phyloP scores from a whole-genome alignment of 2,888 invertebrate genomes.

The Mellilla xanthometata region DNA sequence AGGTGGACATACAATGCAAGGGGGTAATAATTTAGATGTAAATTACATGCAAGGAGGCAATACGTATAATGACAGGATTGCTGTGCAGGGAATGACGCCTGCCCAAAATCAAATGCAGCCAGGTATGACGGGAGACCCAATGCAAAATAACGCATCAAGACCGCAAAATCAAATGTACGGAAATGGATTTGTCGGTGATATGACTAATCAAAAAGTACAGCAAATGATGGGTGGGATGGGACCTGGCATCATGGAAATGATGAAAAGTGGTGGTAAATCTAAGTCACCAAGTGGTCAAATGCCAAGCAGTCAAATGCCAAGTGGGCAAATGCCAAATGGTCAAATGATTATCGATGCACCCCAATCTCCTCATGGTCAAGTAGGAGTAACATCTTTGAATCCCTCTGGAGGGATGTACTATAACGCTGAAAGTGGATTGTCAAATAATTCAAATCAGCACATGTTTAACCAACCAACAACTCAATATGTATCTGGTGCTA shows the following conservation, averaged over 20 bases:
- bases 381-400: conserved; percentile 14
- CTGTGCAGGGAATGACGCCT: too few relatives aligned
- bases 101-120: conserved; percentile 15
- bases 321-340: conserved; percentile 20
- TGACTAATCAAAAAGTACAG: conserved; percentile 16
- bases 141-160: conserved; percentile 11
- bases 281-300: conserved; percentile 22
- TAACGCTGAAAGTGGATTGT: conserved; percentile 11
- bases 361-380: conserved; percentile 42
- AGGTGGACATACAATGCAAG: not conserved
- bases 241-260: conserved; percentile 61
- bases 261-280: conserved; percentile 39
- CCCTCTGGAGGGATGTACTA: conserved; percentile 24
- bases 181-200: conserved; percentile 23
- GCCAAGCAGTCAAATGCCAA: conserved; percentile 29
- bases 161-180: conserved; percentile 31
- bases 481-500: conserved; percentile 39
- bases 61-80: too few relatives aligned
- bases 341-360: conserved; percentile 39
- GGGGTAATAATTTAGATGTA: conserved; percentile 4
- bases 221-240: conserved; percentile 55
- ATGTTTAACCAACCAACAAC: conserved; percentile 27
- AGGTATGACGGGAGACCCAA: conserved; percentile 13
- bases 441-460: conserved; percentile 25
- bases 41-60: conserved; percentile 6